Base-by-base conservation (phyloP, 2,888 invertebrate genomes). In the Keiferia lycopersicella region DNA sequence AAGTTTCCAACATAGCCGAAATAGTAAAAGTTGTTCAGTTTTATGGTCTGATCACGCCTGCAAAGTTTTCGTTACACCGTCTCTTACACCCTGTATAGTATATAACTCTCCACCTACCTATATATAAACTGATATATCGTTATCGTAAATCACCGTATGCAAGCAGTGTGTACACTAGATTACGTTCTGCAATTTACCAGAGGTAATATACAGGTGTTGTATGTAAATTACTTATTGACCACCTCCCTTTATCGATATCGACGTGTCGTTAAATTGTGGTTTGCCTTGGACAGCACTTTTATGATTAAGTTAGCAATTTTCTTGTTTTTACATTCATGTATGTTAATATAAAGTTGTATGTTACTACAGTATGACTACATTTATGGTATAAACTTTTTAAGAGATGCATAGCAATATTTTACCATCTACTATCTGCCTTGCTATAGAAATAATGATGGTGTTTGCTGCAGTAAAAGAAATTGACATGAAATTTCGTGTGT, bases 71-170 rank as follows among this genome's bases (percentile, higher is more conserved):
- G n/a, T n/a, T n/a, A n/a, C n/a, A n/a, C n/a, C n/a, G n/a, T n/a
- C n/a, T n/a, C n/a, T n/a, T 68, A 69, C 66, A 69, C 75, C 71
- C 67, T 59, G 72, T n/a, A n/a, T n/a, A n/a, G n/a, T n/a, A 76
- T 65, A 74, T 71, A 73, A 76, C 75, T 79, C 74, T 76, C 70
- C 63, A 53, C 56, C 56, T 65, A 72, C 67, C 68, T 64, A 61
- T 53, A 11, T 16, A 16, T 12, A n/a, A 16, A 7, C 16, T 2
- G 45, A 45, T 60, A 61, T 45, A n/a, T 41, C 18, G n/a, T 53
- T 61, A 64, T 64, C 60, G 38, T 60, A 45, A 53, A 62, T 62
- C 53, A 62, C 26, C 62, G 38, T 34, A 18, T 34, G 61, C 39
- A 14, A 39, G 58, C 60, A 60, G 16, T 60, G 60, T 60, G 60